These are phyloP conservation scores for Fabriciana adippe DNA, from an alignment of 2,888 invertebrate genomes.

Conservation along the genomic window DNA sequence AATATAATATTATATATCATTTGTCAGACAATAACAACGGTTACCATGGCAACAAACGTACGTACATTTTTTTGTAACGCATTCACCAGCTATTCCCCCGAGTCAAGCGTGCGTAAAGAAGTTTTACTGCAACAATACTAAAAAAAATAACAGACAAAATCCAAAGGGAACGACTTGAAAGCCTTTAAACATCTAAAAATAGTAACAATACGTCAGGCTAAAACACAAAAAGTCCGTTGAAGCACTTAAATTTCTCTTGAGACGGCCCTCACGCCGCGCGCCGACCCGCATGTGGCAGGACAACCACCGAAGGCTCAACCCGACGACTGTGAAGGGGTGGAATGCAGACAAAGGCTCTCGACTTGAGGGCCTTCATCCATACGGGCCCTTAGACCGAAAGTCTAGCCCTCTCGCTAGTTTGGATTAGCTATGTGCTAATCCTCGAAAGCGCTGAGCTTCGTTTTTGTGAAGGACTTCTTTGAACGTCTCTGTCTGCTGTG, in stretches of 20 bases:
- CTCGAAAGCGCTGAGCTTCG: conserved; percentile 11
- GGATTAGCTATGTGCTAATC: conserved; percentile 26
- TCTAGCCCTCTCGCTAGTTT: conserved; percentile 28
- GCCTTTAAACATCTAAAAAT: conserved; percentile 20
- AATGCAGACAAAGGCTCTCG: conserved; percentile 34
- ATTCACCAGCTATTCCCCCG: too few relatives aligned
- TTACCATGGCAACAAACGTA: too few relatives aligned
- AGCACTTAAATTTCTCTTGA: conserved; percentile 31
- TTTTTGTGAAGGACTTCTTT: conserved; percentile 1
- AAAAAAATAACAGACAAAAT: background rate
- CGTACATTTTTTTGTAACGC: too few relatives aligned
- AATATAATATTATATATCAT: too few relatives aligned
- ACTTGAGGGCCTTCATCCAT: conserved; percentile 32
- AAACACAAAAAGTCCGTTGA: conserved; percentile 21
- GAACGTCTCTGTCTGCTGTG: conserved; percentile 1
- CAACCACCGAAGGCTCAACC: conserved; percentile 36
- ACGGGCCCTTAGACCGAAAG: conserved; percentile 34
- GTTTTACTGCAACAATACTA: too few relatives aligned
- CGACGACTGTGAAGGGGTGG: conserved; percentile 32
- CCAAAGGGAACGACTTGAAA: conserved; percentile 1
- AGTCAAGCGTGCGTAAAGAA: too few relatives aligned
- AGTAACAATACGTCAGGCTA: conserved; percentile 13
- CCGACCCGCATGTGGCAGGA: conserved; percentile 30
- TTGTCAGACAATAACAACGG: too few relatives aligned
- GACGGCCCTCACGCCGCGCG: conserved; percentile 20